Conservation (phyloP, 2,888 invertebrate species). For the Caenorhabditis imperialis region DNA sequence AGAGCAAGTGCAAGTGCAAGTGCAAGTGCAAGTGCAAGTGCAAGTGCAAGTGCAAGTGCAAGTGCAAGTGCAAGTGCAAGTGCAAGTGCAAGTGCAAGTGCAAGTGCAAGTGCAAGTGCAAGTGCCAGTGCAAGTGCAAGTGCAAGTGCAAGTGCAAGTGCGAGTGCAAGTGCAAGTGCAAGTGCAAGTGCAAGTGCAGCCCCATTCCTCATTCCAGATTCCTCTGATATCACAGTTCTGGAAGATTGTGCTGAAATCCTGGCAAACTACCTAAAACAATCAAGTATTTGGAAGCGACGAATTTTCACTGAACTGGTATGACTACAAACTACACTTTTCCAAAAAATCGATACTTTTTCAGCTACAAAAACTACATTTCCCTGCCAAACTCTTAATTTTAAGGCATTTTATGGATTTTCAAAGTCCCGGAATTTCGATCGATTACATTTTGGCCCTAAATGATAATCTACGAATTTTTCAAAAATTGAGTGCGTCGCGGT, state of each 20-base stretch:
- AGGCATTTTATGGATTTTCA: slow-evolving; percentile 3
- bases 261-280: slow-evolving; percentile 1
- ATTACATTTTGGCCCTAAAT: neutral
- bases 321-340: no score
- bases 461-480: neutral
- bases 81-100: no score
- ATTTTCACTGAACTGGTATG: neutral
- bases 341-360: no score
- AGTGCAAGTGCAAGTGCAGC: no score
- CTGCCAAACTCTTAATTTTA: neutral
- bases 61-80: no score
- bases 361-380: neutral
- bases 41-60: no score
- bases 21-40: no score
- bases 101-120: no score
- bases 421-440: neutral
- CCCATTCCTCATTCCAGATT: neutral
- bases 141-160: no score
- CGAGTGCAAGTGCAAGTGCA: no score
- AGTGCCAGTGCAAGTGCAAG: no score
- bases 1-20: no score
- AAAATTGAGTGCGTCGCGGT: neutral
- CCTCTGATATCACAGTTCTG: neutral
- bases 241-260: slow-evolving; percentile 5
- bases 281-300: slow-evolving; percentile 2